A percentile compares a stretch with the other conserved stretches of the same genome.
Conservation (phyloP, 2,113 vertebrate species). For the Phoenicopterus ruber region DNA sequence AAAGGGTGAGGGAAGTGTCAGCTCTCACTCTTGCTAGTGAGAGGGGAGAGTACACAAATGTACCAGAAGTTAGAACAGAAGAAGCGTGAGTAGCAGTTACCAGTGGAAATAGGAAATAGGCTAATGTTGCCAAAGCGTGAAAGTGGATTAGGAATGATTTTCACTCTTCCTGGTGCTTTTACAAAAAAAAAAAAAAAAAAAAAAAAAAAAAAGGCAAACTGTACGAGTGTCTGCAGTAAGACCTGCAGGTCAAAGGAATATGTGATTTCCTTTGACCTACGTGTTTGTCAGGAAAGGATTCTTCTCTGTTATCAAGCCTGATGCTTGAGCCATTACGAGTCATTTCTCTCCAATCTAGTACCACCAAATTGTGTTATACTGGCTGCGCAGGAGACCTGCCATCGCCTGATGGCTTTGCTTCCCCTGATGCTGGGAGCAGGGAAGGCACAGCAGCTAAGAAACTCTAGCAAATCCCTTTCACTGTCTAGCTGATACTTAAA, state of each 20-base stretch:
- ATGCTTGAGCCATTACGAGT: not conserved
- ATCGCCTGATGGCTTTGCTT: not conserved
- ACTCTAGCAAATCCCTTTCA: not conserved
- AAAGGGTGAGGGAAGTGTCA: slow-evolving; percentile 2
- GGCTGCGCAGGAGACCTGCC: not conserved
- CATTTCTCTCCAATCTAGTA: not conserved
- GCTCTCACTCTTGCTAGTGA: slow-evolving; percentile 3
- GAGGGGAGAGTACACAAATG: not conserved
- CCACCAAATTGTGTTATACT: accelerated
- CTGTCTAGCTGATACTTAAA: not conserved
- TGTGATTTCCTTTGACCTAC: not conserved
- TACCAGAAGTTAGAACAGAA: not conserved
- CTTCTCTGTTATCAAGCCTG: not conserved
- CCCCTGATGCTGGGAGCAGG: not conserved
- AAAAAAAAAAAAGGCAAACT: not conserved
- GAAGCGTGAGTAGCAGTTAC: not conserved
- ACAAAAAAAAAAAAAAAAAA: not conserved
- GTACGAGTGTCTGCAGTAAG: not conserved
- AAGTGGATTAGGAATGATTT: not conserved
- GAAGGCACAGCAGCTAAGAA: not conserved
- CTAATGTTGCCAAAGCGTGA: not conserved
- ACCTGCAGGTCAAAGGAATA: not conserved
- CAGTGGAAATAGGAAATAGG: not conserved
- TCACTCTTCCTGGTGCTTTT: not conserved
- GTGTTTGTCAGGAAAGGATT: not conserved